Evolutionary conservation across 2,113 vertebrate genomes (phyloP).

Genomic region (Rynchops niger): DNA sequence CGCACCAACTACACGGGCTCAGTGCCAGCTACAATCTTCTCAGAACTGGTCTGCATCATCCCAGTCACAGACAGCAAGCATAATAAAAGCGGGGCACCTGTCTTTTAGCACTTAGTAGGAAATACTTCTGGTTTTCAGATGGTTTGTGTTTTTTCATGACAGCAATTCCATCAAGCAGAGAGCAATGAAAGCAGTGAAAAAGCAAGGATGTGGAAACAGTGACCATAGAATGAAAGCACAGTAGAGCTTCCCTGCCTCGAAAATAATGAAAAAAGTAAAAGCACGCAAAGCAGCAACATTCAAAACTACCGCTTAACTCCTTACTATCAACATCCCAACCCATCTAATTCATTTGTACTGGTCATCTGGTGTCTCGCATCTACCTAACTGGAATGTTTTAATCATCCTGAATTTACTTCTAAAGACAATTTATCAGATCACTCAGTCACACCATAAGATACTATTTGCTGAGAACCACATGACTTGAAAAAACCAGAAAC

Average conservation of each 20-base stretch:
- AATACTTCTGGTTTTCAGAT: background rate
- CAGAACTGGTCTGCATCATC: background rate
- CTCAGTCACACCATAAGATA: background rate
- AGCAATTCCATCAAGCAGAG: conserved; percentile 2
- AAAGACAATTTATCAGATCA: conserved; percentile 18
- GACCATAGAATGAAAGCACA: background rate
- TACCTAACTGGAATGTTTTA: background rate
- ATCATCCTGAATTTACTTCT: conserved; percentile 24
- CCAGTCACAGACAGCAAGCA: background rate
- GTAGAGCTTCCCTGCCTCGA: background rate
- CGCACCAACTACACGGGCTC: background rate
- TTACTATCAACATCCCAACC: background rate
- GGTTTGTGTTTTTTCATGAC: background rate
- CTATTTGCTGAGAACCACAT: conserved; percentile 18
- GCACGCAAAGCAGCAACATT: background rate
- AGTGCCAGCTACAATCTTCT: background rate
- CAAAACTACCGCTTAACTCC: background rate
- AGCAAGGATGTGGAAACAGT: background rate
- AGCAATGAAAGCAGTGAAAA: conserved; percentile 1
- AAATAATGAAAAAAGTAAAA: background rate
- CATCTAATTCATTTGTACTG: background rate
- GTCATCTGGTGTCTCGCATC: background rate
- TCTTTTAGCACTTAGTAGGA: background rate
- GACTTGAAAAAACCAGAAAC: conserved; percentile 1
- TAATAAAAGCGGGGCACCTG: background rate